These are phyloP conservation scores for Sebastes steindachneri DNA, from an alignment of 2,797 vertebrate species.

Conservation along the genomic window DNA sequence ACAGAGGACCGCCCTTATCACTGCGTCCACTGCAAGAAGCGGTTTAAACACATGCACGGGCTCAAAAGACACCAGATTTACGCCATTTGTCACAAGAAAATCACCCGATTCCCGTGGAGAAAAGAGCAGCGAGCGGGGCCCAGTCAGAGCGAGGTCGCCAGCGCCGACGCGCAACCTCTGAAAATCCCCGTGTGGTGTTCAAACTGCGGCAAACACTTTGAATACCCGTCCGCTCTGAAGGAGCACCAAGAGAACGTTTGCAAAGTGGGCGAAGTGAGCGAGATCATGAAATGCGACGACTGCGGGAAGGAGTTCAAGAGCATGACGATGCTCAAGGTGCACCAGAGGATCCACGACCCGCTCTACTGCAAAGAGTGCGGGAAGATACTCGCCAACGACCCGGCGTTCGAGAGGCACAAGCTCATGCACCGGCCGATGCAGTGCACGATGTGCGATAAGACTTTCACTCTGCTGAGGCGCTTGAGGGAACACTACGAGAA, in stretches of 20 bases:
- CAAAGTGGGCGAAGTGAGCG: constrained; percentile 60
- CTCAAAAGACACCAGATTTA: constrained; percentile 82
- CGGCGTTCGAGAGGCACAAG: constrained; percentile 77
- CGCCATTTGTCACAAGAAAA: constrained; percentile 77
- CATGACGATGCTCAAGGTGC: constrained; percentile 78
- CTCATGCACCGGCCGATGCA: constrained; percentile 79
- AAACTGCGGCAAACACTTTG: constrained; percentile 79
- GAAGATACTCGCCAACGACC: constrained; percentile 72
- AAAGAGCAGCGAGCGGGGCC: constrained; percentile 45
- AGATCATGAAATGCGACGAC: constrained; percentile 67
- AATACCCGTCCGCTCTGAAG: constrained; percentile 65
- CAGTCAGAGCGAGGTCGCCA: not conserved
- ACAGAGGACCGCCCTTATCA: constrained; percentile 78
- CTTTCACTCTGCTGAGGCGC: constrained; percentile 72
- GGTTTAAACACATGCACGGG: constrained; percentile 80
- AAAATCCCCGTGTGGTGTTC: constrained; percentile 79
- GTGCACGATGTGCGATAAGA: constrained; percentile 80
- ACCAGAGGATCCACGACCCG: constrained; percentile 78
- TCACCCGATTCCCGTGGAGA: constrained; percentile 58
- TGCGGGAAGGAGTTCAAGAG: constrained; percentile 79
- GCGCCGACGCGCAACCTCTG: not conserved
- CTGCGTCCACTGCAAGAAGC: constrained; percentile 79
- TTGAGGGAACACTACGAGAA: constrained; percentile 80
- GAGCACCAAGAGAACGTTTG: constrained; percentile 76
- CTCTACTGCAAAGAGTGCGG: constrained; percentile 83